phyloP scores from a whole-genome alignment of 2,888 invertebrate species.

The Ormyrus thymus region DNA sequence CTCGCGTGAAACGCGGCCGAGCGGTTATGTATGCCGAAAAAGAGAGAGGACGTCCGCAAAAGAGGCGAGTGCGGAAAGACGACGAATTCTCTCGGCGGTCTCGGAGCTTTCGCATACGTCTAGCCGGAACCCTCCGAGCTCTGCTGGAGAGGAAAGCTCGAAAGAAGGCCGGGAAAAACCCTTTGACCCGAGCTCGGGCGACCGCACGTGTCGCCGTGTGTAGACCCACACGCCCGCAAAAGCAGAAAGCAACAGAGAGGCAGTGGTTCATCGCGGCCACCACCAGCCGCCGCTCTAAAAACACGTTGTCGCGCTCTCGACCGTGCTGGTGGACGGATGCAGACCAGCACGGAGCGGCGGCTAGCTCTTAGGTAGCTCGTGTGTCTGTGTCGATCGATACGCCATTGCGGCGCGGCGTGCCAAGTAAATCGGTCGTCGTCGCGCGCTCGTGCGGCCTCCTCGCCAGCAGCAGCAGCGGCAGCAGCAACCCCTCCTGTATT shows the following conservation, averaged over 20 bases:
- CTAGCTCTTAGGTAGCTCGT: not conserved
- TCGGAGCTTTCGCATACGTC: not conserved
- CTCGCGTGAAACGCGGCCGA: constrained; percentile 10
- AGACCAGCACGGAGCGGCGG: not conserved
- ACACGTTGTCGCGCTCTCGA: constrained; percentile 40
- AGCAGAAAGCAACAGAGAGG: constrained; percentile 13
- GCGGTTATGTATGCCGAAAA: not conserved
- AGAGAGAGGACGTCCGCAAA: constrained; percentile 12
- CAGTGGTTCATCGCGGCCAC: constrained; percentile 60
- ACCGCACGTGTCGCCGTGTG: constrained; percentile 57
- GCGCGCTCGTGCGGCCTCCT: not conserved
- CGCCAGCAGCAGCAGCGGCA: not conserved
- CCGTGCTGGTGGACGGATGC: not conserved
- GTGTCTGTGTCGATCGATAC: constrained; percentile 69
- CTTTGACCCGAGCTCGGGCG: not conserved
- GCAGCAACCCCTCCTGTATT: not conserved
- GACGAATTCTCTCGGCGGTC: constrained; percentile 19
- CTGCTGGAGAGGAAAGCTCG: no score
- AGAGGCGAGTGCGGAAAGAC: constrained; percentile 14
- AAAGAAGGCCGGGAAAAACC: not conserved
- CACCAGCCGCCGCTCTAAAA: constrained; percentile 46
- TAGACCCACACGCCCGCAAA: not conserved
- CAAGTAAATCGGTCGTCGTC: constrained; percentile 64
- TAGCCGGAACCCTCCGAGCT: not conserved
- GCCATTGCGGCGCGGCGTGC: constrained; percentile 70